A percentile compares a stretch with the other conserved stretches of the same genome.
These are phyloP conservation scores for Papilio gigon DNA, from an alignment of 2,888 invertebrate species.

Conservation along the genomic window DNA sequence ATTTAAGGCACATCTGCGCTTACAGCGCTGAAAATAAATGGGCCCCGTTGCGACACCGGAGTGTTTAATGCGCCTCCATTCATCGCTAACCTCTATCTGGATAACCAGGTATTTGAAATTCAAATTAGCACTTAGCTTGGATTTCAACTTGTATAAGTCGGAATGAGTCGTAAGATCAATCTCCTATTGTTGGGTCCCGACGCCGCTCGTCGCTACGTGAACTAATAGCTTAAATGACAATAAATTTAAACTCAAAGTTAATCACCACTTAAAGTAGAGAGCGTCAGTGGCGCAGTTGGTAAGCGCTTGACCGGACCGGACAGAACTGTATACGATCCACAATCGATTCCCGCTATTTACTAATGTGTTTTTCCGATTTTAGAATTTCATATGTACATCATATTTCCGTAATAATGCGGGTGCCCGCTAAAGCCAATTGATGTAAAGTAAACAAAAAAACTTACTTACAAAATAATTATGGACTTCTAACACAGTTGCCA, in stretches of 20 bases:
- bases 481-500: no score
- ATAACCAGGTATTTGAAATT: slow-evolving; percentile 78
- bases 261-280: no score
- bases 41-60: slow-evolving; percentile 36
- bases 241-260: not conserved
- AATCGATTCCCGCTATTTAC: no score
- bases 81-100: slow-evolving; percentile 71
- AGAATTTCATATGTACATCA: no score
- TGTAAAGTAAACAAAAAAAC: no score
- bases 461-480: no score
- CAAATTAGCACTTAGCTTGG: slow-evolving; percentile 58
- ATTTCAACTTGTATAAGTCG: slow-evolving; percentile 30
- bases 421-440: no score
- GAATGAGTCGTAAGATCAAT: slow-evolving; percentile 34
- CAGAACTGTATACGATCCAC: no score
- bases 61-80: slow-evolving; percentile 55
- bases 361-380: no score
- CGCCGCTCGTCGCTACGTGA: not conserved
- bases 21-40: slow-evolving; percentile 37
- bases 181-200: slow-evolving; percentile 16
- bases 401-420: no score
- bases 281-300: no score
- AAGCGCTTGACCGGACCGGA: no score
- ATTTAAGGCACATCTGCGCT: slow-evolving; percentile 39
- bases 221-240: not conserved